Evolutionary conservation across 2,888 invertebrate species (phyloP), one percentile per base, ranked within the genome.

Genomic region (Synanthedon andrenaeformis): DNA sequence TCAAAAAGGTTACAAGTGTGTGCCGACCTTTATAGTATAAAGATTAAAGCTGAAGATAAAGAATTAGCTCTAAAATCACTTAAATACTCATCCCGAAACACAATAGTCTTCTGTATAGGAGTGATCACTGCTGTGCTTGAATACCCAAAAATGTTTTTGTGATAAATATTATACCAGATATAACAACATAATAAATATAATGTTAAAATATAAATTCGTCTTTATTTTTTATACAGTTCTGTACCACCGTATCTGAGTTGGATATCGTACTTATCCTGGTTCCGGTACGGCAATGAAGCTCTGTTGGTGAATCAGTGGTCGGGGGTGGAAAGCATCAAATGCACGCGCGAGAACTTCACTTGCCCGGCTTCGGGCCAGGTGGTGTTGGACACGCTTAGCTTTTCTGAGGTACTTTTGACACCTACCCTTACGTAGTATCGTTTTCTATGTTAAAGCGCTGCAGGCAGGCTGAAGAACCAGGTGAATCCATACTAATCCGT

Each of bases 241-340:
- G 93, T 96, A 19, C 96, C 96, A 0, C 79, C 89, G 0, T 96
- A 96, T 72, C 91, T 96, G 55, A 89, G 92, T 61, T 96, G 96
- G 96, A 84, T 96, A 58, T 94, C 95, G 0, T 94, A 95, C 76
- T 78, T 96, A 12, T 96, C 96, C 0, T 97, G 97, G 97, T 96
- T 97, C 82, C 92, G 94, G 54, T 97, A 96, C 76, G 95, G 95
- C 35, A 96, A 96, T 76, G 96, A 97, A 76, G 95, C 96, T 0
- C 81, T 97, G 14, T 85, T 95, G 53, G 91, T 97, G 54, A 97
- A 96, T 84, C 97, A 97, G 71, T 97, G 97, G 97, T 75, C 90
- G 0, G 92, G 93, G 50, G 90, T 97, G 11, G 91, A 92, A 4
- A 85, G 89, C 63, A 96, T 97, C 63, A 90, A 90, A 1, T 96